Base-by-base conservation (phyloP, 2,797 vertebrate species). In the Propithecus deckenii region DNA sequence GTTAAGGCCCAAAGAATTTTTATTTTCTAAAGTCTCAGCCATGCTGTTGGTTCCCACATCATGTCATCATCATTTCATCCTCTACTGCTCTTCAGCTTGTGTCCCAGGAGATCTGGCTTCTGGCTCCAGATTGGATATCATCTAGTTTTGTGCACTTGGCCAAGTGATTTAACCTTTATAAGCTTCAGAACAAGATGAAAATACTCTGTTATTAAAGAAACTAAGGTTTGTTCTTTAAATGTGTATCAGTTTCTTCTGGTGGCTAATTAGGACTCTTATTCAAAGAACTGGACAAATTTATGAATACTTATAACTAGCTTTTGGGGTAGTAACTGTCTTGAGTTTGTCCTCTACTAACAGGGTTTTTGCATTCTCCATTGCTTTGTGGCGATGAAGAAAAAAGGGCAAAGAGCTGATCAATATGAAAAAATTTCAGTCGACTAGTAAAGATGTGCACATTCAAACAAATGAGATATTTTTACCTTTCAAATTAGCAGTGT, bases 171-270 rank as follows among this genome's bases (percentile, higher is more conserved):
- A 88, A 83, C 38, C 80, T 71, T 92, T 87, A 28, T 1, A 74
- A 69, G 61, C 46, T 46, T 97, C 32, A 71, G 38, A 86, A 52
- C 65, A 92, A 89, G 78, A 78, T 95, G 72, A 89, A 94, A 91
- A 87, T 90, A 79, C 1, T 52, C 41, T 61, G n/a, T 61, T 94
- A 80, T 67, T 91, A 61, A 83, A 72, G 63, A 88, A 93, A 81
- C 32, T 14, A 92, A 85, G 30, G 14, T 55, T 80, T 6, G 59
- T 92, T 94, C 17, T 91, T 95, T 74, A 95, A 87, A 30, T 93
- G 12, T 89, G 23, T 87, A 52, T 95, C 71, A 61, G 14, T 89
- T 94, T 89, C 35, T 91, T 74, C 76, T 75, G 79, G 48, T 43
- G 50, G 30, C 87, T 86, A 95, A 76, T 91, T 86, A 86, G 59